These are phyloP conservation scores for Dicyrtoma fusca DNA, from an alignment of 2,888 invertebrate genomes.

Conservation along the genomic window DNA sequence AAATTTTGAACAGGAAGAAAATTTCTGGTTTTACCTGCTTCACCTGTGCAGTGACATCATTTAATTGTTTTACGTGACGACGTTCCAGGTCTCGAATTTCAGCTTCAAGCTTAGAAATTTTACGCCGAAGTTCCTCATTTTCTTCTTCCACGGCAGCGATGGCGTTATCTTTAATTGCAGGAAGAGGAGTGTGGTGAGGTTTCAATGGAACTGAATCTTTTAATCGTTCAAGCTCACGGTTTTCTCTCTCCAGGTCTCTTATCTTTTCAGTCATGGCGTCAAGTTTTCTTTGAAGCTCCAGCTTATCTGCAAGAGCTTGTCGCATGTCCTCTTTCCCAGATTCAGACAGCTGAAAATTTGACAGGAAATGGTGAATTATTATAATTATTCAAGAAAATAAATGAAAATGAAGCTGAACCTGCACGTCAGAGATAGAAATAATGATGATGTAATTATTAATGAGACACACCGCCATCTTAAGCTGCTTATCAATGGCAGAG, in stretches of 20 bases:
- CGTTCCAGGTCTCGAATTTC: slow-evolving; percentile 73
- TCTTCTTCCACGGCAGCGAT: slow-evolving; percentile 72
- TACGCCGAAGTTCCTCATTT: slow-evolving; percentile 80
- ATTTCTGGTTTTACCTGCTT: slow-evolving; percentile 54
- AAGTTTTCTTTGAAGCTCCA: slow-evolving; percentile 76
- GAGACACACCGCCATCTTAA: slow-evolving; percentile 54
- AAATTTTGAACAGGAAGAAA: no score
- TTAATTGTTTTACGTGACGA: slow-evolving; percentile 63
- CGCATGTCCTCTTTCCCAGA: slow-evolving; percentile 56
- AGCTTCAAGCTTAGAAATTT: slow-evolving; percentile 74
- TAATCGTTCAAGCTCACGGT: slow-evolving; percentile 54
- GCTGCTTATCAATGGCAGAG: slow-evolving; percentile 55
- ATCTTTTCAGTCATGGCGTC: slow-evolving; percentile 75
- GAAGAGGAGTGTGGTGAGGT: slow-evolving; percentile 47
- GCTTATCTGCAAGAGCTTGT: slow-evolving; percentile 51
- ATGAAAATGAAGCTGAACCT: no score
- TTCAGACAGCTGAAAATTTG: slow-evolving; percentile 50
- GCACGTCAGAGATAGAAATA: no score
- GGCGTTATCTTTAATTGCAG: slow-evolving; percentile 59
- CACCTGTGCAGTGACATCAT: slow-evolving; percentile 58
- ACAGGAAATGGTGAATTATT: not conserved
- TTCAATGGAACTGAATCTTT: slow-evolving; percentile 55
- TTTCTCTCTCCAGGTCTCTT: slow-evolving; percentile 55
- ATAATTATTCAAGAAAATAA: no score
- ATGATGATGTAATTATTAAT: no score